Evolutionary conservation across 2,888 invertebrate genomes (phyloP).

Genomic region (Caenorhabditis zanzibari): DNA sequence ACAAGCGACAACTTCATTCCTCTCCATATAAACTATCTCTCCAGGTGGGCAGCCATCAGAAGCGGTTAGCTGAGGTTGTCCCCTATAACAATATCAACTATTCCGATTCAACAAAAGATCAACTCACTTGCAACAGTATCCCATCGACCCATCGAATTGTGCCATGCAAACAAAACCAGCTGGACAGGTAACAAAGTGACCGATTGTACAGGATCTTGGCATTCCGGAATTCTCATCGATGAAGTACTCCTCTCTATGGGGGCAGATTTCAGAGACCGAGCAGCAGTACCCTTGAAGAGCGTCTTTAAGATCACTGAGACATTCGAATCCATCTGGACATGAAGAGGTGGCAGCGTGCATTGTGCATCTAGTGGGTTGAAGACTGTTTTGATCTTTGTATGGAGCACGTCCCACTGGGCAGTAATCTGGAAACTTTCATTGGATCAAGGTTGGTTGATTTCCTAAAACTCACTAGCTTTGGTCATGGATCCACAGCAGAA

Average conservation of each 20-base stretch:
- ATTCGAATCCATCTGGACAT: constrained; percentile 77
- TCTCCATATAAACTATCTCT: constrained; percentile 77
- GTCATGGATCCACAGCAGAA: constrained; percentile 77
- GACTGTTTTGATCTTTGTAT: constrained; percentile 72
- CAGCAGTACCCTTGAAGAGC: constrained; percentile 78
- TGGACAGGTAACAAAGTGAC: constrained; percentile 76
- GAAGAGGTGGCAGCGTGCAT: constrained; percentile 75
- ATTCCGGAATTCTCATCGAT: constrained; percentile 75
- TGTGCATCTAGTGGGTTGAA: constrained; percentile 75
- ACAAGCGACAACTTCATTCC: constrained; percentile 74
- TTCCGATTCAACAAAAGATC: not conserved
- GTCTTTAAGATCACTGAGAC: constrained; percentile 73
- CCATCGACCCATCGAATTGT: constrained; percentile 69
- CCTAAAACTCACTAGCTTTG: constrained; percentile 55
- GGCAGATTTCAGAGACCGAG: constrained; percentile 76
- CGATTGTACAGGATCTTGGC: constrained; percentile 76
- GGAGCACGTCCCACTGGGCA: constrained; percentile 76
- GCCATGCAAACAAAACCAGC: constrained; percentile 75
- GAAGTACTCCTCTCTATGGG: constrained; percentile 76
- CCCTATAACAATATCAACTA: constrained; percentile 26
- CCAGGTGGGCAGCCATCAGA: constrained; percentile 77
- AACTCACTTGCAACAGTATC: constrained; percentile 73
- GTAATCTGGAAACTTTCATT: constrained; percentile 67
- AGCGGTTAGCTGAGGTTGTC: constrained; percentile 62
- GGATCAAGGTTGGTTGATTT: too few relatives aligned